Conservation (phyloP, 2,797 vertebrate genomes). For the Amblyraja radiata region DNA sequence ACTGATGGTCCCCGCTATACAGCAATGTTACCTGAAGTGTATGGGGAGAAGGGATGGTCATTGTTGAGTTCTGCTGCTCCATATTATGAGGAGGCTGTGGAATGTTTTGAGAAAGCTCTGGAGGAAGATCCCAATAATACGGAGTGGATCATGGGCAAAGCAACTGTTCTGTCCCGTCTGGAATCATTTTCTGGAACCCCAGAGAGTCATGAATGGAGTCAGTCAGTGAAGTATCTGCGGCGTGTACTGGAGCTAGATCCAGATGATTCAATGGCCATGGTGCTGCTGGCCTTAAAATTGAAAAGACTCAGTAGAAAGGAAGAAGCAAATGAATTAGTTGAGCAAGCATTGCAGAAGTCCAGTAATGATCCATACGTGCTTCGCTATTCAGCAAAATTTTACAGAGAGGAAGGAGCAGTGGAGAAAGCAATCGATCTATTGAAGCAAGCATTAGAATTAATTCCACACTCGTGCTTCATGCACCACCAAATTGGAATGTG, state of each 20-base stretch:
- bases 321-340: conserved; percentile 56
- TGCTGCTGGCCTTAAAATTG: conserved; percentile 59
- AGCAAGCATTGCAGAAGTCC: conserved; percentile 49
- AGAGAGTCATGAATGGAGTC: fast-evolving
- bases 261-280: conserved; percentile 49
- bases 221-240: conserved; percentile 49
- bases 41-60: conserved; percentile 38
- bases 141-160: conserved; percentile 49
- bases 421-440: conserved; percentile 53
- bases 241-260: conserved; percentile 55
- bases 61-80: conserved; percentile 45
- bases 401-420: conserved; percentile 43
- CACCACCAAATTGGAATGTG: conserved; percentile 65
- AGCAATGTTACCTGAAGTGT: conserved; percentile 46
- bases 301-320: neutral
- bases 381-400: no score
- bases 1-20: conserved; percentile 45
- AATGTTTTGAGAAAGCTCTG: conserved; percentile 52
- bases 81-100: conserved; percentile 44
- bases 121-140: conserved; percentile 44
- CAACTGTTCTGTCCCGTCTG: conserved; percentile 46
- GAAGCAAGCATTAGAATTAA: conserved; percentile 48
- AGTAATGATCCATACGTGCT: no score
- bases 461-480: conserved; percentile 50
- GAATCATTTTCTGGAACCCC: conserved; percentile 38